Evolutionary conservation across 2,888 invertebrate species (phyloP).

Genomic region (Choreutis nemorana): DNA sequence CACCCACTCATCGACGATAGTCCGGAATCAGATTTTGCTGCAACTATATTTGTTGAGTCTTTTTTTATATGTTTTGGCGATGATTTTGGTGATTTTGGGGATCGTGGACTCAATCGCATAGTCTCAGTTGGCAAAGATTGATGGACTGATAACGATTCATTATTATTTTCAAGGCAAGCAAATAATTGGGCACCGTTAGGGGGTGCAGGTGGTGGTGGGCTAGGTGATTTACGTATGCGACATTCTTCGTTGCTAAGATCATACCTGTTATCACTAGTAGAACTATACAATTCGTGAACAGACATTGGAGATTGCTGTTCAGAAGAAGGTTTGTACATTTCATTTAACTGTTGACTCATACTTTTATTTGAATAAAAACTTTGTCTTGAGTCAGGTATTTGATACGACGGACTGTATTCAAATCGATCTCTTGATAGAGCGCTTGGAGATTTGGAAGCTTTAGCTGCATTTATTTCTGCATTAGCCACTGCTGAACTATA

Average conservation of each 20-base stretch:
- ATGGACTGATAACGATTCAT: constrained; percentile 25
- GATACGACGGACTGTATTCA: constrained; percentile 65
- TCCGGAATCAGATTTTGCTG: constrained; percentile 86
- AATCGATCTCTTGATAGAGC: constrained; percentile 66
- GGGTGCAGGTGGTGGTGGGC: constrained; percentile 85
- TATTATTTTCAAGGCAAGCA: constrained; percentile 46
- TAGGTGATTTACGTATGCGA: constrained; percentile 65
- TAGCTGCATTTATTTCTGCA: constrained; percentile 66
- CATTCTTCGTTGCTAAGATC: constrained; percentile 59
- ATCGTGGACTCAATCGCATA: constrained; percentile 71
- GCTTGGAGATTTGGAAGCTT: constrained; percentile 55
- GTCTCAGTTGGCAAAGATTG: constrained; percentile 47
- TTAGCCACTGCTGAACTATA: constrained; percentile 74
- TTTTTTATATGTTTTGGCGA: constrained; percentile 75
- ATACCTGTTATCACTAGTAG: constrained; percentile 46
- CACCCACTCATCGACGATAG: constrained; percentile 88
- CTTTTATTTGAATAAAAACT: constrained; percentile 44
- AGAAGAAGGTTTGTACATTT: constrained; percentile 55
- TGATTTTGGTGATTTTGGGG: constrained; percentile 76
- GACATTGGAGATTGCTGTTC: constrained; percentile 71
- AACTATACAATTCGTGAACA: constrained; percentile 70
- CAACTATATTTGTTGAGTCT: constrained; percentile 68
- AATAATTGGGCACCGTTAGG: constrained; percentile 68
- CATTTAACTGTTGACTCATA: constrained; percentile 49
- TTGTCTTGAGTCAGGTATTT: constrained; percentile 41